Evolutionary conservation across 2,797 vertebrate genomes (phyloP), one percentile per base, ranked within the genome.

Genomic region (Setipinna tenuifilis): DNA sequence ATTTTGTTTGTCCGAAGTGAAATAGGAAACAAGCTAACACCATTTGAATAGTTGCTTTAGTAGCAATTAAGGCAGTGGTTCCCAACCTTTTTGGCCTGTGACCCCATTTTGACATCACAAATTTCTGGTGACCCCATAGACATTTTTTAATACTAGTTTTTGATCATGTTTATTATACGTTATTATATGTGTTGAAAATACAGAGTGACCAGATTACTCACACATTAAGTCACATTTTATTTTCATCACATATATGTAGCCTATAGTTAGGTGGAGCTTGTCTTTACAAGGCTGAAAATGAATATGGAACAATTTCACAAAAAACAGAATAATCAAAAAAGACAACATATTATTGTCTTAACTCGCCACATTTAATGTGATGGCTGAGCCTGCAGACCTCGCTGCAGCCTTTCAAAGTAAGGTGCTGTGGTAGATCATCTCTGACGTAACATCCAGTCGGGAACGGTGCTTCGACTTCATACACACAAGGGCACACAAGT

Each of bases 401-500:
- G 7, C 48, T 57, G 48, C 46, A 58, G 81, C 46, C 48, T 35
- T 28, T 82, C n/a, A 82, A 25, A 82, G 81, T n/a, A n/a, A n/a
- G n/a, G n/a, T n/a, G n/a, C n/a, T n/a, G n/a, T n/a, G n/a, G n/a
- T n/a, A n/a, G n/a, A n/a, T n/a, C n/a, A n/a, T n/a, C n/a, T n/a
- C n/a, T 59, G 81, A 12, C 46, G 44, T 82, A 23, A 82, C 21
- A 82, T 82, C 48, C 81, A 82, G 21, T 4, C 81, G 81, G 1
- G 81, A 82, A 25, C 81, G 48, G 46, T 82, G 57, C 35, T 82
- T 82, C 4, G 46, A 28, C 28, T 57, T 82, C 48, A 82, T 57
- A 28, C 81, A 82, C 4, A 82, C 81, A 82, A 58, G 50, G 16
- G 81, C 81, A 82, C 81, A n/a, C n/a, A n/a, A n/a, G n/a, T n/a